Conservation (phyloP, 2,888 invertebrate genomes). For the Brenthis daphne region DNA sequence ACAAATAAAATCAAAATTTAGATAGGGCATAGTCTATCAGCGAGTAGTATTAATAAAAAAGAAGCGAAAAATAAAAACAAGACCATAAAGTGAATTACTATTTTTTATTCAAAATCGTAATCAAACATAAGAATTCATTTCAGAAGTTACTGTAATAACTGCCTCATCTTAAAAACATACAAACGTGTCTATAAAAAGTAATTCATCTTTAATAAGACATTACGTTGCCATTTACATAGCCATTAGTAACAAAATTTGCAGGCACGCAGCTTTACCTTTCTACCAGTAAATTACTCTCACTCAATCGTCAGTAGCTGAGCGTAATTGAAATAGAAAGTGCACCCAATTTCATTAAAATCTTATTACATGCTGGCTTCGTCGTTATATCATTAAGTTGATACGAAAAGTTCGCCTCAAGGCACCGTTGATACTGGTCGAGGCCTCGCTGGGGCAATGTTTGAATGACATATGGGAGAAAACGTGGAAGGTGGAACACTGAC, state of each 20-base stretch:
- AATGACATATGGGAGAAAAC: conserved; percentile 74
- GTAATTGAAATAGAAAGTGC: conserved; percentile 68
- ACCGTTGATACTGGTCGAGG: conserved; percentile 43
- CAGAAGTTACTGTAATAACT: conserved; percentile 2
- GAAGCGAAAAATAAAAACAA: too few relatives aligned
- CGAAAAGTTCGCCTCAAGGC: conserved; percentile 46
- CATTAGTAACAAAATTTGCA: conserved; percentile 30
- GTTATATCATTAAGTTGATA: conserved; percentile 49
- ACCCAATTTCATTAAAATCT: conserved; percentile 53
- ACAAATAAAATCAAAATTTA: too few relatives aligned
- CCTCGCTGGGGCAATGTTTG: conserved; percentile 45
- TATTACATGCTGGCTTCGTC: conserved; percentile 47
- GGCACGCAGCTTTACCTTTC: conserved; percentile 38
- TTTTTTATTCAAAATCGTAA: too few relatives aligned
- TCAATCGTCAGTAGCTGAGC: conserved; percentile 49
- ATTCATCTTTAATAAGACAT: conserved; percentile 23
- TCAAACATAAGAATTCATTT: background rate
- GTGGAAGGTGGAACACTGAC: conserved; percentile 73
- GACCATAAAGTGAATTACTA: too few relatives aligned
- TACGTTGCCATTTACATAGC: conserved; percentile 22
- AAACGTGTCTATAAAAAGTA: conserved; percentile 21
- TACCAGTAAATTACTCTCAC: conserved; percentile 44
- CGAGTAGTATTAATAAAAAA: too few relatives aligned
- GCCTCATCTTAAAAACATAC: conserved; percentile 22
- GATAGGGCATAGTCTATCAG: too few relatives aligned